Evolutionary conservation across 1,140 invertebrate genomes (phyloP).

Genomic region (Leptestheria dahalacensis): DNA sequence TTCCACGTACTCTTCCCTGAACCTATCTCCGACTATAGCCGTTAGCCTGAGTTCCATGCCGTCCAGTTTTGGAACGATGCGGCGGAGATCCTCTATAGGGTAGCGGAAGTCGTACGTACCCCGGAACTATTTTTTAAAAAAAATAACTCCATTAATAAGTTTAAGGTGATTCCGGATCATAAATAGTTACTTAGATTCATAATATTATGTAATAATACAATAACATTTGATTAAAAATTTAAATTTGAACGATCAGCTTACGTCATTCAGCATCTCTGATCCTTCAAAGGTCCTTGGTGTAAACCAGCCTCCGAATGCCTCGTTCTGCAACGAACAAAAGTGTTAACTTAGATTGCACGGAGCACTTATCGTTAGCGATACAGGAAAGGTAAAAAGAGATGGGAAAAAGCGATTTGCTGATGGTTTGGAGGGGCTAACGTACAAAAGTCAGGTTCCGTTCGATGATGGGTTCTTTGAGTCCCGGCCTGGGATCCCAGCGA

Average conservation of each 20-base stretch:
- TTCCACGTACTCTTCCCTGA: slow-evolving; percentile 62
- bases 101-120: slow-evolving; percentile 73
- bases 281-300: slow-evolving; percentile 6
- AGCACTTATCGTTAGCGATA: too few species aligned
- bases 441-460: slow-evolving; percentile 14
- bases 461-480: slow-evolving; percentile 11
- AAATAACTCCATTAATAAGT: too few species aligned
- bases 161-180: too few species aligned
- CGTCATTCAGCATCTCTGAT: slow-evolving; percentile 13
- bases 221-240: background rate
- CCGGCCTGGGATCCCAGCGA: slow-evolving; percentile 8
- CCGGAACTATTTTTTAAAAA: too few species aligned
- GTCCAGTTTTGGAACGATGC: slow-evolving; percentile 46
- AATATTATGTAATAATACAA: background rate
- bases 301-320: slow-evolving; percentile 10
- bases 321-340: background rate
- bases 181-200: too few species aligned
- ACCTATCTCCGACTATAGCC: slow-evolving; percentile 76
- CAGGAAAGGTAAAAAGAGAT: too few species aligned
- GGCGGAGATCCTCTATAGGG: slow-evolving; percentile 58
- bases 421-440: background rate
- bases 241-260: background rate
- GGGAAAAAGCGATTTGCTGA: too few species aligned
- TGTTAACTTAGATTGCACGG: too few species aligned
- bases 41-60: slow-evolving; percentile 72